phyloP scores from a whole-genome alignment of 2,888 invertebrate genomes.

The Dryobotodes eremita region DNA sequence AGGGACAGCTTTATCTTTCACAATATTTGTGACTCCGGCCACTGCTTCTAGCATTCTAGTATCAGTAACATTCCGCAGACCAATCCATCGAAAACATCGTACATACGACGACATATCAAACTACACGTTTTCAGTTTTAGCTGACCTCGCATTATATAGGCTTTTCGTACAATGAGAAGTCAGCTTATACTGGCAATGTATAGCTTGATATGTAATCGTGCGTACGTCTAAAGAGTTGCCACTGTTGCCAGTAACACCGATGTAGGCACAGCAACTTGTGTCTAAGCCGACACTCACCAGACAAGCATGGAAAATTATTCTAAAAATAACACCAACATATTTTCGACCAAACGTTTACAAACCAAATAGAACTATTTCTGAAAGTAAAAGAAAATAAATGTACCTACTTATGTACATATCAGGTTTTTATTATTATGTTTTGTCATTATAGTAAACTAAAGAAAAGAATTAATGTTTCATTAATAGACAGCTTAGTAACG shows the following conservation, averaged over 20 bases:
- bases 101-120: too few species aligned
- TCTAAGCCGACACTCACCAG: conserved; percentile 4
- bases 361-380: conserved; percentile 47
- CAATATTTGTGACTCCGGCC: background rate
- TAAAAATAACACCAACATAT: conserved; percentile 32
- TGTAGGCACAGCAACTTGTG: conserved; percentile 14
- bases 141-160: too few species aligned
- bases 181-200: too few species aligned
- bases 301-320: conserved; percentile 25
- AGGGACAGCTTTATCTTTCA: background rate
- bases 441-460: conserved; percentile 29
- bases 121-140: too few species aligned
- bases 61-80: background rate
- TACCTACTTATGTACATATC: conserved; percentile 31
- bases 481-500: background rate
- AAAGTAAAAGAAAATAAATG: conserved; percentile 38
- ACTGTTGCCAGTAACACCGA: conserved; percentile 1
- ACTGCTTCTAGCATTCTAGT: too few species aligned
- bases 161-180: too few species aligned
- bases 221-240: background rate
- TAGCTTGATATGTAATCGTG: too few species aligned
- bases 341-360: conserved; percentile 33
- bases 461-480: conserved; percentile 10
- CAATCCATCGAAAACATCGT: conserved; percentile 7
- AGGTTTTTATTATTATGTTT: conserved; percentile 25